Conservation (phyloP, 1,140 invertebrate genomes). For the Ips nitidus region DNA sequence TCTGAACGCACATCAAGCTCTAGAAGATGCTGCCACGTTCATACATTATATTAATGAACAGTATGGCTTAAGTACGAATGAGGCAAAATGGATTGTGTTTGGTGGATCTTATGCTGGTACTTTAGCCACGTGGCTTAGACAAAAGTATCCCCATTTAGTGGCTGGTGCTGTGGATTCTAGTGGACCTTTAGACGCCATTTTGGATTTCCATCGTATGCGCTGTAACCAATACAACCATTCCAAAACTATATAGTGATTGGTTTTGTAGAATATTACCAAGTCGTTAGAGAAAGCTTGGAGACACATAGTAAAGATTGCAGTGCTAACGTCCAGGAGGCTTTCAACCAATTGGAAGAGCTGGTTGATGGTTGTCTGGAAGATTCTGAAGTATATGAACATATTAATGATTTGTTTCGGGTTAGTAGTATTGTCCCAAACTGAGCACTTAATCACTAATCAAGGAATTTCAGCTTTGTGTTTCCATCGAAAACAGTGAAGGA, state of each 20-base stretch:
- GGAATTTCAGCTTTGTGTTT: constrained; percentile 13
- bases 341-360: constrained; percentile 18
- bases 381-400: constrained; percentile 6
- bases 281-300: constrained; percentile 13
- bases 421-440: background rate
- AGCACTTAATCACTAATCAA: background rate
- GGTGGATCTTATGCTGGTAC: constrained; percentile 92
- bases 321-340: constrained; percentile 16
- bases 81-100: constrained; percentile 87
- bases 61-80: constrained; percentile 59
- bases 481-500: constrained; percentile 52
- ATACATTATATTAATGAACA: constrained; percentile 67
- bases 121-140: constrained; percentile 84
- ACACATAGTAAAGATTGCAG: constrained; percentile 15
- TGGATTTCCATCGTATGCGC: constrained; percentile 74
- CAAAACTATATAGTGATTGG: background rate
- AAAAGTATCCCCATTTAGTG: constrained; percentile 89
- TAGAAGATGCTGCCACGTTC: constrained; percentile 86
- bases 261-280: constrained; percentile 24
- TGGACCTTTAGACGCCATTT: constrained; percentile 79
- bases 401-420: constrained; percentile 10
- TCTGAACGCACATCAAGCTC: constrained; percentile 83
- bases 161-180: constrained; percentile 82
- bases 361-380: constrained; percentile 17
- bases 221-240: background rate